Evolutionary conservation across 2,113 vertebrate genomes (phyloP), one percentile per base, ranked within the genome.

Genomic region (Eulemur macaco): DNA sequence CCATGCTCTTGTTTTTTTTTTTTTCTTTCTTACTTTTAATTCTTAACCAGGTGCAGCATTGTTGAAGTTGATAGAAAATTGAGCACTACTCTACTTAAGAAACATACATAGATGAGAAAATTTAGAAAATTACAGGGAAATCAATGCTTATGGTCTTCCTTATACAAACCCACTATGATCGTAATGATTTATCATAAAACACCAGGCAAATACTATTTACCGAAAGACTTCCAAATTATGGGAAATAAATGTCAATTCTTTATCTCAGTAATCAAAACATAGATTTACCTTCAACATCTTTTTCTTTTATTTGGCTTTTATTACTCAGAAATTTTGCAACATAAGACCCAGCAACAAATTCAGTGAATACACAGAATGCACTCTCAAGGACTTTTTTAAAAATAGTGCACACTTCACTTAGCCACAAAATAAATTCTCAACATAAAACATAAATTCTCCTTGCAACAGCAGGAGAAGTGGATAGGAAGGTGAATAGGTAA

Each of bases 291-390:
- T 89, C 27, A 69, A 89, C 11, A 37, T 15, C n/a, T 88, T 68
- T 81, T 86, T 37, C 17, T 86, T 97, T 81, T 60, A 93, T 68
- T 96, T 42, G 66, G 58, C 73, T 63, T 89, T 93, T 78, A 95
- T 23, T 86, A 58, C 29, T 96, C 31, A 92, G 73, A 80, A 91
- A 64, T 87, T 63, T 25, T 84, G 37, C n/a, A 92, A 63, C 50
- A n/a, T 63, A 27, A 63, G 39, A 23, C 60, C 37, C 78, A 37
- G 10, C 47, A 91, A 74, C 39, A 25, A 86, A 92, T 77, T 54
- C 83, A 86, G 11, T 58, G 29, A 77, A 54, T 47, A 68, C 27
- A 82, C 25, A 82, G 47, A 88, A 83, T 12, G 25, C 58, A 90
- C 47, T 54, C 47, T 39, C 47, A 74, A 56, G 50, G 77, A 25